Base-by-base conservation (phyloP, 2,113 vertebrate species). In the Nansenia antarctica region DNA sequence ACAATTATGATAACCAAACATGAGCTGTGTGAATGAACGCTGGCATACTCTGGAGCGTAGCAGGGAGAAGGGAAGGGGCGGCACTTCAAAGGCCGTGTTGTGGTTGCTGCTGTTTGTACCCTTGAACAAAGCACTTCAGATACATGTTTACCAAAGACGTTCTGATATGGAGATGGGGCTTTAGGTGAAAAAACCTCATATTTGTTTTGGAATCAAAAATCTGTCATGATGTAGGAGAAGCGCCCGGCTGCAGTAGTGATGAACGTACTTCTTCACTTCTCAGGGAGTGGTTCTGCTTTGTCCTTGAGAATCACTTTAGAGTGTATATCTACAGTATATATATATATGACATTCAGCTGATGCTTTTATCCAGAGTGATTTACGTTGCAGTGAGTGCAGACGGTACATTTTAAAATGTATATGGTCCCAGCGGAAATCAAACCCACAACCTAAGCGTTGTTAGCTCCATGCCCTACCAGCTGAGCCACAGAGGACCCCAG, bases 81-180 rank as follows among this genome's bases (percentile, higher is more conserved):
- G 9, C 14, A 47, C 24, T 29, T 29, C 3, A 57, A 57, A 58
- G 8, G 15, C 55, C 14, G 15, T 58, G 11, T n/a, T n/a, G 29
- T 18, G 55, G 4, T 18, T 18, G 9, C 15, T 4, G 26, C 11
- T 58, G 30, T 32, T 27, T 79, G 70, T 77, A 76, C 79, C 62
- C 68, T 74, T 77, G 45, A 59, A 53, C 3, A 0, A 9, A 37
- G 34, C 65, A 47, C 29, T 74, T 55, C 31, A 65, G 71, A 15
- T 58, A 61, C 66, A 65, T 80, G 68, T 82, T 79, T 69, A 24
- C 69, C 30, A 24, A 73, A 57, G 45, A 64, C 62, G 57, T 52
- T 52, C 29, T 9, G 9, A 29, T 64, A 27, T 66, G 39, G 70
- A 52, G 60, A 32, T 68, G 30, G 66, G 75, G 73, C 69, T 84